A percentile compares a stretch with the other conserved stretches of the same genome.
These are phyloP conservation scores for Malurus leucopterus DNA, from an alignment of 2,797 vertebrate species.

Conservation along the genomic window DNA sequence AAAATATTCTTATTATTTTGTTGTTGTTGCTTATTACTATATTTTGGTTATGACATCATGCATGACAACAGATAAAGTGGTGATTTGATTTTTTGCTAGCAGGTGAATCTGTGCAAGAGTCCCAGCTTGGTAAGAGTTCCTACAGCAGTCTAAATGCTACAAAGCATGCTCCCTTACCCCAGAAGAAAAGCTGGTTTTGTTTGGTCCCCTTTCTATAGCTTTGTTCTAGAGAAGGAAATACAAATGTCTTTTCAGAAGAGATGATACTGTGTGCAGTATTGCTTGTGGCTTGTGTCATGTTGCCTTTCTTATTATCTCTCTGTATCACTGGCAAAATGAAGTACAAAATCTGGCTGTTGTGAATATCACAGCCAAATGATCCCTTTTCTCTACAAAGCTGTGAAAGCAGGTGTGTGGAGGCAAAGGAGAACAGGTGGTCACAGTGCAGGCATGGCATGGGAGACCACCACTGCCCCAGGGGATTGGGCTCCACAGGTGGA, in stretches of 20 bases:
- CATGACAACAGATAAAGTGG: not conserved
- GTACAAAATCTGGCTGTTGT: not conserved
- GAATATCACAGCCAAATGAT: not conserved
- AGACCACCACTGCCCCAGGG: not conserved
- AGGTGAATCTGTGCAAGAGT: not conserved
- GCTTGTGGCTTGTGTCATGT: not conserved
- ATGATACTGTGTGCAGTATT: not conserved
- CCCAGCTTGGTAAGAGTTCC: not conserved
- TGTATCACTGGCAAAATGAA: not conserved
- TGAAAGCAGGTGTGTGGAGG: not conserved
- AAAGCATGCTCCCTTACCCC: not conserved
- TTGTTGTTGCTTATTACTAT: not conserved
- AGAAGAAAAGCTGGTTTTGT: not conserved
- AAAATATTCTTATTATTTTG: not conserved
- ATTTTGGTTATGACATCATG: conserved; percentile 5
- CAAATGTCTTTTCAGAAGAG: not conserved
- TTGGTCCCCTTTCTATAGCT: not conserved
- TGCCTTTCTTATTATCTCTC: not conserved
- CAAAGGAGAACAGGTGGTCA: not conserved
- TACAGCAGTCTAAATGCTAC: not conserved
- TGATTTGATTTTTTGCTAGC: not conserved
- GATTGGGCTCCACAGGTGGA: not conserved
- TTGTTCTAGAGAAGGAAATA: not conserved
- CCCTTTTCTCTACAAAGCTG: not conserved
- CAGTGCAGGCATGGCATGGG: accelerated